Percentiles rank a stretch among this genome's conserved stretches.
These are phyloP conservation scores for Peromyscus nudipes DNA, from an alignment of 2,797 vertebrate genomes.

Conservation along the genomic window DNA sequence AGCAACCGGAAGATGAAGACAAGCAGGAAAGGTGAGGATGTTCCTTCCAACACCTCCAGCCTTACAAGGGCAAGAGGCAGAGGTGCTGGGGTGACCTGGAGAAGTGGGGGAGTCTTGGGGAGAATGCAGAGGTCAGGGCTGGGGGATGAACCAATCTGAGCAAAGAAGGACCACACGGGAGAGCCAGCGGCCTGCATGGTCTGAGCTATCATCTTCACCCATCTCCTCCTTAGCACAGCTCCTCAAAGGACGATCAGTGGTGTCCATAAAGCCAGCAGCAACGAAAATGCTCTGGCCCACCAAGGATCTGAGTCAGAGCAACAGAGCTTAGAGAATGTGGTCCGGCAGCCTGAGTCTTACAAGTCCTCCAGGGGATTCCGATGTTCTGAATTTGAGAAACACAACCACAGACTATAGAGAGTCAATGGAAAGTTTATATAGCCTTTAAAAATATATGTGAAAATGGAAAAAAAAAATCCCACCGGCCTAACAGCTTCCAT, in stretches of 20 bases:
- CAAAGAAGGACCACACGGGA: neutral
- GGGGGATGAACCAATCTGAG: neutral
- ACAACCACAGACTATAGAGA: neutral
- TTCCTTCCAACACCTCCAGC: neutral
- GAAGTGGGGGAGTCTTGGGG: neutral
- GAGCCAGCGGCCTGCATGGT: neutral
- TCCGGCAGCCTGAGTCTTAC: neutral
- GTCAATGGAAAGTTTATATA: neutral
- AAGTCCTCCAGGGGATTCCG: neutral
- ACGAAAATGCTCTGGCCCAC: neutral
- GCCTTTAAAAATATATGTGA: neutral
- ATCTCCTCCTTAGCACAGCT: neutral
- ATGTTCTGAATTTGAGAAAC: neutral
- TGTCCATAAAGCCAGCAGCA: neutral
- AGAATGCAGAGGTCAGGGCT: neutral
- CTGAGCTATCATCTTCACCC: too few relatives aligned
- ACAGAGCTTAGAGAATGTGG: neutral
- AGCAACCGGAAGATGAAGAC: neutral
- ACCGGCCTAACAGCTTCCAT: constrained; percentile 2
- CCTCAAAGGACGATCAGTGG: neutral
- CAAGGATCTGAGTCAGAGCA: neutral
- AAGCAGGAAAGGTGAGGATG: neutral
- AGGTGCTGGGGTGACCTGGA: neutral
- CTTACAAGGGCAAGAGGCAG: neutral
- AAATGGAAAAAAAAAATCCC: neutral